phyloP scores from a whole-genome alignment of 2,888 invertebrate species.

The Ashinkailepas kermadecensis region DNA sequence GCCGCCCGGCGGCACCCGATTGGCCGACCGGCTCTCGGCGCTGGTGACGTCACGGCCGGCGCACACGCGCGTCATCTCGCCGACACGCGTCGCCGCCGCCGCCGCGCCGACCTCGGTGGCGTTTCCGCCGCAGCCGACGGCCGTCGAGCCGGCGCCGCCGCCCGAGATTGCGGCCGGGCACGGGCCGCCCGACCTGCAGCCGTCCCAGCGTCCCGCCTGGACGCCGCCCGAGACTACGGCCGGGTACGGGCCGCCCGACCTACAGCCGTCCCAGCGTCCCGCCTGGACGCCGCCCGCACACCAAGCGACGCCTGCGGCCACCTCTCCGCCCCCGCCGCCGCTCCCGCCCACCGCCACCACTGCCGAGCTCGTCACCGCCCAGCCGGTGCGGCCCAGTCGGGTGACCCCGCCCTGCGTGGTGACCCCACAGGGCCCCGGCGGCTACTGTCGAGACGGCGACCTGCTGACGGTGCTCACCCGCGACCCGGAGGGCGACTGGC shows the following conservation, averaged over 20 bases:
- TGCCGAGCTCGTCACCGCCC: background rate
- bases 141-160: background rate
- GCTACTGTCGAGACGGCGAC: conserved; percentile 7
- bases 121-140: background rate
- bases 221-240: background rate
- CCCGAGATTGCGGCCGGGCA: background rate
- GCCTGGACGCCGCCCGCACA: background rate
- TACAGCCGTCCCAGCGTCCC: background rate
- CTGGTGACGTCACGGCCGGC: background rate
- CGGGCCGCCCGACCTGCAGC: background rate
- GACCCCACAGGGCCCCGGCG: conserved; percentile 3
- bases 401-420: background rate
- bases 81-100: background rate
- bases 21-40: conserved; percentile 5
- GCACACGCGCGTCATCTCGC: background rate
- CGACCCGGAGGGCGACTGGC: background rate
- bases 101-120: background rate
- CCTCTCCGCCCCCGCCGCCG: background rate
- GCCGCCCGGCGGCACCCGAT: background rate
- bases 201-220: background rate
- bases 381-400: background rate
- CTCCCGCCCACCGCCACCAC: too few species aligned
- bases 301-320: background rate
- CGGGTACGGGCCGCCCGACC: background rate
- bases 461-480: conserved; percentile 8